A percentile compares a stretch with the other conserved stretches of the same genome.
Conservation (phyloP, 1,140 invertebrate species). For the Stenopsyche tienmushanensis region DNA sequence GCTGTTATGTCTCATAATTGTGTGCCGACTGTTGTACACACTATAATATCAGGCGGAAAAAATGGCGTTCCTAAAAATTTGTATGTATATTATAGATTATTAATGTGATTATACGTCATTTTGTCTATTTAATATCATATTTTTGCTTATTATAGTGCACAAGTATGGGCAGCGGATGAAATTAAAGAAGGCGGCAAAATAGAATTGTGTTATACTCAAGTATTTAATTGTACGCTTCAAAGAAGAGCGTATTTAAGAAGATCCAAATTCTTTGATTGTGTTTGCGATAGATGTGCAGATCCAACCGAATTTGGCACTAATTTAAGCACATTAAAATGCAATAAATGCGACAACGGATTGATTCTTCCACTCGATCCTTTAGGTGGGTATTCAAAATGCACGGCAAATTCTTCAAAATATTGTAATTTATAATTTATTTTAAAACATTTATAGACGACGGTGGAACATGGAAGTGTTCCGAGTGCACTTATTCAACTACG, state of each 20-base stretch:
- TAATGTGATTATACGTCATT: neutral
- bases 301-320: constrained; percentile 75
- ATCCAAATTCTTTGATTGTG: constrained; percentile 77
- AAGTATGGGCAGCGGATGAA: constrained; percentile 66
- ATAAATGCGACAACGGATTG: constrained; percentile 70
- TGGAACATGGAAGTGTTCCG: constrained; percentile 67
- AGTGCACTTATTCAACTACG: constrained; percentile 64
- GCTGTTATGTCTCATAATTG: constrained; percentile 79
- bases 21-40: constrained; percentile 78
- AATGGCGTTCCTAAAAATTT: constrained; percentile 33
- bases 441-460: constrained; percentile 11
- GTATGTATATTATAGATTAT: constrained; percentile 20
- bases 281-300: constrained; percentile 71
- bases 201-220: constrained; percentile 74
- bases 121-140: neutral
- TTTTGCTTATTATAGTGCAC: constrained; percentile 54
- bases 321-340: constrained; percentile 74
- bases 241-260: constrained; percentile 68
- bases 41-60: constrained; percentile 51
- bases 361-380: constrained; percentile 67
- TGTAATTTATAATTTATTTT: constrained; percentile 1
- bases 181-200: constrained; percentile 65
- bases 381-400: constrained; percentile 53
- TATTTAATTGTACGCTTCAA: constrained; percentile 71
- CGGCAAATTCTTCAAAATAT: neutral